Evolutionary conservation across 2,888 invertebrate species (phyloP).

Genomic region (Blera fallax): DNA sequence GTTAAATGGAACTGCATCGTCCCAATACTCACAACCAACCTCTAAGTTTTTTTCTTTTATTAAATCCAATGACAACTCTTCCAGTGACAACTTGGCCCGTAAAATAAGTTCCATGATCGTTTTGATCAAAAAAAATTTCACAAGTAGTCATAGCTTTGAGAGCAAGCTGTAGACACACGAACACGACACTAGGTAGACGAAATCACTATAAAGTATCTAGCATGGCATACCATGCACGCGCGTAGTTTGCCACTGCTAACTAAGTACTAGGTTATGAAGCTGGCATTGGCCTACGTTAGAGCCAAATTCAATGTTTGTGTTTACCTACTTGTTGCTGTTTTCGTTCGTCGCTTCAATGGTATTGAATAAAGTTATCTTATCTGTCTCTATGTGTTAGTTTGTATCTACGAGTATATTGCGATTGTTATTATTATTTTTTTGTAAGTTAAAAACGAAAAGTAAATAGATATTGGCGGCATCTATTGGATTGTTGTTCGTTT

Average conservation of each 20-base stretch:
- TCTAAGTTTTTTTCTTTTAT: conserved; percentile 78
- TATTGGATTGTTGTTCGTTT: background rate
- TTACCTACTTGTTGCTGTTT: conserved; percentile 8
- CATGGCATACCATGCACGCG: conserved; percentile 11
- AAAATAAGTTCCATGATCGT: conserved; percentile 85
- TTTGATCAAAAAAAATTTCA: conserved; percentile 82
- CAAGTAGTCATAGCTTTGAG: conserved; percentile 77
- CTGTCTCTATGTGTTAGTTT: conserved; percentile 11
- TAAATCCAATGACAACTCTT: conserved; percentile 78
- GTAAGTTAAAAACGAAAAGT: background rate
- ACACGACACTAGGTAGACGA: background rate
- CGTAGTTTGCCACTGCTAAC: conserved; percentile 1
- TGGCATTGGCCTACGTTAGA: background rate
- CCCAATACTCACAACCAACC: conserved; percentile 73
- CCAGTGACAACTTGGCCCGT: conserved; percentile 79
- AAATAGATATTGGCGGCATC: background rate
- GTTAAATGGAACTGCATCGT: background rate
- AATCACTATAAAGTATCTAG: background rate
- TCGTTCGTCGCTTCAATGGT: background rate
- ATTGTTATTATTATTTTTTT: background rate
- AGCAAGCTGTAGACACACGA: background rate
- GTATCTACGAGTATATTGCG: background rate
- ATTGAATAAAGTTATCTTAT: conserved; percentile 32
- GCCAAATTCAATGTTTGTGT: conserved; percentile 4
- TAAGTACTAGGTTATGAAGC: background rate